These are phyloP conservation scores for Drosophila trapezifrons DNA, from an alignment of 1,140 invertebrate genomes.

Conservation along the genomic window DNA sequence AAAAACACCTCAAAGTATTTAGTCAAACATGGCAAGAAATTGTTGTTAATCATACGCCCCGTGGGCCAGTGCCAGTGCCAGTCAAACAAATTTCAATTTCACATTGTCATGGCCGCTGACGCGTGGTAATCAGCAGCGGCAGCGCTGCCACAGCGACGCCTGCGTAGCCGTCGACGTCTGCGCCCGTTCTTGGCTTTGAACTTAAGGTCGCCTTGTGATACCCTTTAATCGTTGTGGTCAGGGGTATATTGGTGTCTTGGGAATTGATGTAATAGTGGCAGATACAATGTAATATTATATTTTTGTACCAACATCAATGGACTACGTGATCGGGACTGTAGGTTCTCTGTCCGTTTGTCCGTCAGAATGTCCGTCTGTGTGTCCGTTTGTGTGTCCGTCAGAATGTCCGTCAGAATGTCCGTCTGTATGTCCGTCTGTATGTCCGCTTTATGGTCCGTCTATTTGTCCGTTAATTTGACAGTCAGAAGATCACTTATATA, in stretches of 20 bases:
- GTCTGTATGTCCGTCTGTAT: no score
- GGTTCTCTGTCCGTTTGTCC: no score
- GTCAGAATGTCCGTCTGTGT: not conserved
- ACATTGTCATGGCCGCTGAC: slow-evolving; percentile 76
- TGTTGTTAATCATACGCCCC: slow-evolving; percentile 75
- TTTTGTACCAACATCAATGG: no score
- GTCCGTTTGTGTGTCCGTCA: not conserved
- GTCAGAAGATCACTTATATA: no score
- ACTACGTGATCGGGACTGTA: no score
- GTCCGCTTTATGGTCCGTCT: no score
- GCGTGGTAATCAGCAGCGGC: slow-evolving; percentile 67
- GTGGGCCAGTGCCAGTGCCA: slow-evolving; percentile 50
- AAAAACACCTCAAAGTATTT: slow-evolving; percentile 58
- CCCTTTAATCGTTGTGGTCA: not conserved
- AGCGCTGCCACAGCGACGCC: slow-evolving; percentile 15
- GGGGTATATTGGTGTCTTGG: not conserved
- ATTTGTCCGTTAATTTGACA: not conserved
- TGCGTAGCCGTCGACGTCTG: slow-evolving; percentile 5
- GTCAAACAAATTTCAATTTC: slow-evolving; percentile 67
- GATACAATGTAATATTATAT: not conserved
- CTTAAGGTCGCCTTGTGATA: slow-evolving; percentile 58
- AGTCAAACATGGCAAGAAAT: slow-evolving; percentile 71
- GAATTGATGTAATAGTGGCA: not conserved
- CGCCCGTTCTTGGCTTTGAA: slow-evolving; percentile 75
- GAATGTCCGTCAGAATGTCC: no score